phyloP scores from a whole-genome alignment of 2,888 invertebrate genomes.

The Ophion obscuratus region DNA sequence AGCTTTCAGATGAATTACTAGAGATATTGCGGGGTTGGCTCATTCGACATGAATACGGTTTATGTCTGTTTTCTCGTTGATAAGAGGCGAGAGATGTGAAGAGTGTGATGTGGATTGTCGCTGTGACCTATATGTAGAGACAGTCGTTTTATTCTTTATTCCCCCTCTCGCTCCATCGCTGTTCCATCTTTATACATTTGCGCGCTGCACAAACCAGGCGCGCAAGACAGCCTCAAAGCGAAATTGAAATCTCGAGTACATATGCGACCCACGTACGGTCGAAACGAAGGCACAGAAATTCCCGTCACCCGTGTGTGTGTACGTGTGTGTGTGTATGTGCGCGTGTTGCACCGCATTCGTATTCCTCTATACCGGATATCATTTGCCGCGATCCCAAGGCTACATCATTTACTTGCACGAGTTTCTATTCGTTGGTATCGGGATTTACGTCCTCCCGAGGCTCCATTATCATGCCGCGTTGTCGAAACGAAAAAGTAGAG shows the following conservation, averaged over 20 bases:
- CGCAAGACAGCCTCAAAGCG: constrained; percentile 16
- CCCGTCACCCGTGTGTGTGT: background rate
- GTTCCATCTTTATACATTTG: constrained; percentile 16
- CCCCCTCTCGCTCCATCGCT: background rate
- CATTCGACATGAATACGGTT: constrained; percentile 30
- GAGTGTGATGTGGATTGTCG: background rate
- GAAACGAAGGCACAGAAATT: background rate
- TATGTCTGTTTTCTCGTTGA: constrained; percentile 45
- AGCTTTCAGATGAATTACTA: constrained; percentile 38
- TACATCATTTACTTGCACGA: constrained; percentile 25
- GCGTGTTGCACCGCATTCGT: background rate
- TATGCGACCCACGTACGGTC: constrained; percentile 1
- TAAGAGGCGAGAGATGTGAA: constrained; percentile 38
- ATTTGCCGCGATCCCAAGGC: constrained; percentile 24
- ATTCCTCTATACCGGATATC: constrained; percentile 31
- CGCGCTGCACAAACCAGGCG: constrained; percentile 11
- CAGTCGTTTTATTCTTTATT: constrained; percentile 31
- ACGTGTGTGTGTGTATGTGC: background rate
- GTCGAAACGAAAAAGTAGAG: constrained; percentile 47
- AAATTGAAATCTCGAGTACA: constrained; percentile 42
- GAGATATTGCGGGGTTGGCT: constrained; percentile 10
- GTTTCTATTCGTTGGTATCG: constrained; percentile 33
- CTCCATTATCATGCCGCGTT: constrained; percentile 14
- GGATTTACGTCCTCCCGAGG: constrained; percentile 35
- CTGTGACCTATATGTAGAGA: constrained; percentile 46